phyloP scores from a whole-genome alignment of 1,140 invertebrate genomes.

The Pristionchus pacificus region DNA sequence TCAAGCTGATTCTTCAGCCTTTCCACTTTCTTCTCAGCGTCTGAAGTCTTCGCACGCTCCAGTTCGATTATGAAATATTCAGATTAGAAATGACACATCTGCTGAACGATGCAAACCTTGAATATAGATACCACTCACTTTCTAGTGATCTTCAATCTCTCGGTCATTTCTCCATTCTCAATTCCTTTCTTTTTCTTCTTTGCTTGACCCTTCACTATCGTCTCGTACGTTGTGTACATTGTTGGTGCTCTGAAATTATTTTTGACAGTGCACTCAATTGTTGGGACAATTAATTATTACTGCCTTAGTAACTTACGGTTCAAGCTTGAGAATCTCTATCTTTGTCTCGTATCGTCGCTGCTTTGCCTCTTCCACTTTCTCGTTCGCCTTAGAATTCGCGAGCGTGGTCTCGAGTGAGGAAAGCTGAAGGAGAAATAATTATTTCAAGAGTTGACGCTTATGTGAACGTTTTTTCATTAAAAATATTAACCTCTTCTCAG shows the following conservation, averaged over 20 bases:
- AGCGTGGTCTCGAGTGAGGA: background rate
- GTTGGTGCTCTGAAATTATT: background rate
- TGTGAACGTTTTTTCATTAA: no score
- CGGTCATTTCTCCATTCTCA: background rate
- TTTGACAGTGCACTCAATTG: background rate
- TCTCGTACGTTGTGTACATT: background rate
- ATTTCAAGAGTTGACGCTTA: no score
- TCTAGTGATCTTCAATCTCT: background rate
- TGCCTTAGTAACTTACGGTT: no score
- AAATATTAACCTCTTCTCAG: no score
- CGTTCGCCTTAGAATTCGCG: background rate
- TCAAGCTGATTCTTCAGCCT: background rate
- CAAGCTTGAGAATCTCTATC: background rate
- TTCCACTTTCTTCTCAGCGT: background rate
- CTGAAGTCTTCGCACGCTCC: background rate
- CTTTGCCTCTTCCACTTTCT: background rate
- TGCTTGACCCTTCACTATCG: background rate
- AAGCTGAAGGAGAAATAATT: background rate
- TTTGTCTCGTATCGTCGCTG: background rate
- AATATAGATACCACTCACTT: background rate
- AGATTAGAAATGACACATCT: no score
- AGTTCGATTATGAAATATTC: no score
- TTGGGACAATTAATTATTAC: no score
- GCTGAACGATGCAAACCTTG: background rate
- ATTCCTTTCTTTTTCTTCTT: background rate